Evolutionary conservation across 2,113 vertebrate species (phyloP).

Genomic region (Mormyrus lacerda): DNA sequence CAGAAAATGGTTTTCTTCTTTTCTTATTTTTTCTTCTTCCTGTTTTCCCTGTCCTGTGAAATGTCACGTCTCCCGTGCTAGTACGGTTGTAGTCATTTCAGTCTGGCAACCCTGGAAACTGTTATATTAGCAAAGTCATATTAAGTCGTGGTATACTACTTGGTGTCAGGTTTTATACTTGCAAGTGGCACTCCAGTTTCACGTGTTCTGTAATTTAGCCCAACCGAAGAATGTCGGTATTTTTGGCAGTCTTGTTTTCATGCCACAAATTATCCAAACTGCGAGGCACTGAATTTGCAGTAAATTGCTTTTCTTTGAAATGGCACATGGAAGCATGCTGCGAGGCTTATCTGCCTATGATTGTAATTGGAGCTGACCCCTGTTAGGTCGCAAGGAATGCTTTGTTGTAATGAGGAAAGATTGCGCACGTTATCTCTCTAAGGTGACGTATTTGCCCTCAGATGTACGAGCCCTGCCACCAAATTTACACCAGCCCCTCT

Average conservation of each 20-base stretch:
- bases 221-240: not conserved
- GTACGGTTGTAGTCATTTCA: conserved; percentile 38
- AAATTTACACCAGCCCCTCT: not conserved
- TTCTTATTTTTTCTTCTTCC: conserved; percentile 12
- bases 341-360: not conserved
- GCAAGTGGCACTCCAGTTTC: not conserved
- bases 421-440: not conserved
- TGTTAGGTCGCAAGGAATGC: not conserved
- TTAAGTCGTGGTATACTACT: conserved; percentile 25
- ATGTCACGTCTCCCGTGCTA: conserved; percentile 27
- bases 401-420: not conserved
- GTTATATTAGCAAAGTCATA: conserved; percentile 49
- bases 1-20: conserved; percentile 31
- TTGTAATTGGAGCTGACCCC: not conserved
- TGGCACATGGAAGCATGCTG: not conserved
- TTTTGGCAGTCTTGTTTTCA: not conserved
- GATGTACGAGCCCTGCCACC: not conserved
- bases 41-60: not conserved
- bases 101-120: conserved; percentile 35
- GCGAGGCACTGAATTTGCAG: not conserved
- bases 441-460: not conserved
- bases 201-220: not conserved
- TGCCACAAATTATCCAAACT: not conserved
- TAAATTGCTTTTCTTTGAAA: not conserved
- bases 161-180: conserved; percentile 25